These are phyloP conservation scores for Coptotermes formosanus DNA, from an alignment of 1,140 invertebrate species.

Conservation along the genomic window DNA sequence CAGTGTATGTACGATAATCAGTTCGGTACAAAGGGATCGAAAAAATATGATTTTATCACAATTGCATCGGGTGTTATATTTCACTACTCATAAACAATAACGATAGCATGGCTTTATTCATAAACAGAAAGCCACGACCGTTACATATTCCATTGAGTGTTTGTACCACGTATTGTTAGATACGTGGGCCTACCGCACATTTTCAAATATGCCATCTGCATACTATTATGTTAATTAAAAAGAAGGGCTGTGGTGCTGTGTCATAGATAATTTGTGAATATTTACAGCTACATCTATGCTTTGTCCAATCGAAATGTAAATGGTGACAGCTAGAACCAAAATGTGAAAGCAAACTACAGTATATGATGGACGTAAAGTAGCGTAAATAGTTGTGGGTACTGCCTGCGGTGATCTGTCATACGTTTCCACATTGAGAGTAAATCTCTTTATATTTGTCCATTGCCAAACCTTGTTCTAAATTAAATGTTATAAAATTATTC, in stretches of 20 bases:
- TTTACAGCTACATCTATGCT: background rate
- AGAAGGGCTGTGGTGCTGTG: background rate
- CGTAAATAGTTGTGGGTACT: no score
- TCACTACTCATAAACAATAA: background rate
- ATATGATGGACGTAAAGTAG: no score
- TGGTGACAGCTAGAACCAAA: background rate
- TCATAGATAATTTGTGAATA: background rate
- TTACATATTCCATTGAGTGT: background rate
- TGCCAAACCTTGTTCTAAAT: no score
- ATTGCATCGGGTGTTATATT: background rate
- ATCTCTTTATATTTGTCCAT: no score
- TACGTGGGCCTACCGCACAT: background rate
- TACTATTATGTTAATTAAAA: background rate
- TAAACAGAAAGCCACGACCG: background rate
- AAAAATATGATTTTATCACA: no score
- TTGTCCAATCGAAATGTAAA: background rate
- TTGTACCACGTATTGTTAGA: background rate
- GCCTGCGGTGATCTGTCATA: no score
- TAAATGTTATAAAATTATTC: no score
- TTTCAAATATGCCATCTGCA: background rate
- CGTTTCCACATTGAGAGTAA: no score
- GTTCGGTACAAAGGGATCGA: no score
- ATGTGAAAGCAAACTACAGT: no score
- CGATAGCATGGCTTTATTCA: background rate
- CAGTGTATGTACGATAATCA: no score